phyloP scores from a whole-genome alignment of 2,888 invertebrate genomes.

The Tenthredo amoena region DNA sequence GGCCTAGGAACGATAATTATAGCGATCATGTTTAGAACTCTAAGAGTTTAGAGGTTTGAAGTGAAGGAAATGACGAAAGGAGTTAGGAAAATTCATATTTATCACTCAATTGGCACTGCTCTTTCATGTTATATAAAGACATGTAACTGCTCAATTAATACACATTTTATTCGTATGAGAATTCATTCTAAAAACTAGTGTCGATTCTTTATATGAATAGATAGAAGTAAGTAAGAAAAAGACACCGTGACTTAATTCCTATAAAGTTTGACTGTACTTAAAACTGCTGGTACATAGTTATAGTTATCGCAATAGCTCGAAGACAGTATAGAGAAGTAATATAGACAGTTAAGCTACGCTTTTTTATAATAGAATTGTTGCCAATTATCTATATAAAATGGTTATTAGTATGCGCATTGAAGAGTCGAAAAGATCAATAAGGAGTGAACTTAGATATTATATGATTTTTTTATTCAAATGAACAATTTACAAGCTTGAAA shows the following conservation, averaged over 20 bases:
- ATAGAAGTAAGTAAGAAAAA: background rate
- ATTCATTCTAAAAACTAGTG: background rate
- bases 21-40: conserved; percentile 51
- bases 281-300: background rate
- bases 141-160: conserved; percentile 25
- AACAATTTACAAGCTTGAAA: background rate
- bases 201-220: background rate
- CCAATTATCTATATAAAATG: background rate
- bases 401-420: background rate
- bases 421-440: background rate
- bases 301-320: background rate
- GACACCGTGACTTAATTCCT: background rate
- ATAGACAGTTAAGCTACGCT: background rate
- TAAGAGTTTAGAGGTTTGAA: background rate
- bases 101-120: background rate
- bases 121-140: conserved; percentile 23
- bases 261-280: conserved; percentile 28
- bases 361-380: background rate
- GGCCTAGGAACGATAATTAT: conserved; percentile 56
- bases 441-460: background rate
- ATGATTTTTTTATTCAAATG: background rate
- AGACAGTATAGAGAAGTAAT: background rate
- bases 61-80: background rate
- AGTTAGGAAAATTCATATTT: background rate
- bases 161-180: background rate